phyloP scores from a whole-genome alignment of 2,888 invertebrate species.

The Lamellibrachia satsuma region DNA sequence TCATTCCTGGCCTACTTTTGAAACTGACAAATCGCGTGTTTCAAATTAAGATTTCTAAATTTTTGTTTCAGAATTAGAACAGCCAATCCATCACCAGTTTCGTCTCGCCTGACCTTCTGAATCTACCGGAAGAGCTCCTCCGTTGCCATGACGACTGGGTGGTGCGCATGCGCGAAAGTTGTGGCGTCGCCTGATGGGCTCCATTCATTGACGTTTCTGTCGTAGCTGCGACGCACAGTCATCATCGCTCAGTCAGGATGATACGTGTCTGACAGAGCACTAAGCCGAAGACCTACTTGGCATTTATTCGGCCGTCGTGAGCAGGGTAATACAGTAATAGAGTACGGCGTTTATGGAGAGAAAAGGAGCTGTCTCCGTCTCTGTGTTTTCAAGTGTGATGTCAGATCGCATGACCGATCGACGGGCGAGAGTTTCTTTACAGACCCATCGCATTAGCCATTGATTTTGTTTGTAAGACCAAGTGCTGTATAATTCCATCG shows the following conservation, averaged over 20 bases:
- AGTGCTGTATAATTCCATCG: not conserved
- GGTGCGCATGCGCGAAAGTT: not conserved
- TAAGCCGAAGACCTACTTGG: not conserved
- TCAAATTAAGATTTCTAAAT: not conserved
- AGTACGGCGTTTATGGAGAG: not conserved
- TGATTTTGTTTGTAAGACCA: not conserved
- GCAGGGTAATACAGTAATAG: not conserved
- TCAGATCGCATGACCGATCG: not conserved
- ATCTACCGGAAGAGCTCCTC: not conserved
- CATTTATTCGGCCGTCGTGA: no score
- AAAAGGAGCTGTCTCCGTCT: not conserved
- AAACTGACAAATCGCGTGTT: not conserved
- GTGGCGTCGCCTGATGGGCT: not conserved
- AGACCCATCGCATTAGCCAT: not conserved
- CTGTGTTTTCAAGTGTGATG: not conserved
- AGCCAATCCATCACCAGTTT: not conserved
- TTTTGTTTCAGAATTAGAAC: not conserved
- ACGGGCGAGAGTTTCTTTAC: not conserved
- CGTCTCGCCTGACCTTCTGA: not conserved
- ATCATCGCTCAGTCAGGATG: not conserved
- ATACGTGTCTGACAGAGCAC: not conserved
- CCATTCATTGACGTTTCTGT: not conserved
- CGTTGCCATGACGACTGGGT: not conserved
- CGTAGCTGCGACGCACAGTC: not conserved
- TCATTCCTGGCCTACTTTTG: not conserved